Evolutionary conservation across 1,140 invertebrate species (phyloP).

Genomic region (Calliphora vicina): DNA sequence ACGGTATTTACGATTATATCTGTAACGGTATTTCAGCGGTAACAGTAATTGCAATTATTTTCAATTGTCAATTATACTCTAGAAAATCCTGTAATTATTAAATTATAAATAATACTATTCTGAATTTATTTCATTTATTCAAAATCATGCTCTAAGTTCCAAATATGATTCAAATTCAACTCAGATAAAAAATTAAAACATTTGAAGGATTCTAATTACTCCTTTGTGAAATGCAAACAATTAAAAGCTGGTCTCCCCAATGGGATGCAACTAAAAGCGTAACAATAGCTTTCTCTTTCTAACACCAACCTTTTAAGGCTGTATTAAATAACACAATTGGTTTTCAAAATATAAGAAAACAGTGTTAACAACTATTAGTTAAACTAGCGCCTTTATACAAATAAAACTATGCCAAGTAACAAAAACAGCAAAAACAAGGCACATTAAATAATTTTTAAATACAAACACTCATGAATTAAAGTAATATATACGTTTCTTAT

Average conservation of each 20-base stretch:
- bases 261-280: not conserved
- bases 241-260: not conserved
- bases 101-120: no score
- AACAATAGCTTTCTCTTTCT: not conserved
- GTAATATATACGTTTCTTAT: not conserved
- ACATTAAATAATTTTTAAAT: not conserved
- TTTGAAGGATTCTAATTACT: no score
- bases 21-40: no score
- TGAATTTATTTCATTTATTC: no score
- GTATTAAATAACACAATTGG: not conserved
- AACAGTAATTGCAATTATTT: no score
- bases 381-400: not conserved
- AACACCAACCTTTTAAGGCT: not conserved
- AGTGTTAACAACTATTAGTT: constrained; percentile 11
- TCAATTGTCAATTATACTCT: no score
- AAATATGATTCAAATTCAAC: no score
- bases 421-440: not conserved
- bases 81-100: no score
- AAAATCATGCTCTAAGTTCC: no score
- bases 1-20: no score
- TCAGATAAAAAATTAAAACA: no score
- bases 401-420: not conserved
- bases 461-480: not conserved
- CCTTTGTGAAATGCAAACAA: not conserved
- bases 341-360: not conserved